A percentile compares a stretch with the other conserved stretches of the same genome.
Evolutionary conservation across 2,113 vertebrate species (phyloP).

Genomic region (Ramphastos sulfuratus): DNA sequence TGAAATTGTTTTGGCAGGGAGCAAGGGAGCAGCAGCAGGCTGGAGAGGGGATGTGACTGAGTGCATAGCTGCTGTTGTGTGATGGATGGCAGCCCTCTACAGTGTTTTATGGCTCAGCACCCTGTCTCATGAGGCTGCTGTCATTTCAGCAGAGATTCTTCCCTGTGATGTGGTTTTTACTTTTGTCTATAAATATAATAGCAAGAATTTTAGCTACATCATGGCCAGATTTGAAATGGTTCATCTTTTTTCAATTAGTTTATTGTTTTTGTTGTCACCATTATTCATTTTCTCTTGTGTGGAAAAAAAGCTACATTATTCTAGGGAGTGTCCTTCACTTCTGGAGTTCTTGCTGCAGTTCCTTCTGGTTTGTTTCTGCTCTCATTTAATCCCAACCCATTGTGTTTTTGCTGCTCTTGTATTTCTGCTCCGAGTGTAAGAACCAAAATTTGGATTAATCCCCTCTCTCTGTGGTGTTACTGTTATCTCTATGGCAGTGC

Average conservation of each 20-base stretch:
- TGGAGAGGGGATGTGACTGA: constrained; percentile 8
- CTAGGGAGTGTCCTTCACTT: neutral
- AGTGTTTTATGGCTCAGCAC: constrained; percentile 24
- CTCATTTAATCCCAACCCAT: neutral
- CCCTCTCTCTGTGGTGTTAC: neutral
- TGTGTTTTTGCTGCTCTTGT: neutral
- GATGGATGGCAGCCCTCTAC: constrained; percentile 36
- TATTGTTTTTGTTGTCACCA: constrained; percentile 38
- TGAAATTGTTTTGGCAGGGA: neutral
- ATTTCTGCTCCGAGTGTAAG: neutral
- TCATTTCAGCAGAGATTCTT: constrained; percentile 65
- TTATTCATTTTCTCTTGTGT: constrained; percentile 35
- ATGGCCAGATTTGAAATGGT: constrained; percentile 22
- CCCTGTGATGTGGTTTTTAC: constrained; percentile 64
- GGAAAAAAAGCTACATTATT: neutral
- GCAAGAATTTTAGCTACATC: constrained; percentile 35
- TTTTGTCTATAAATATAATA: constrained; percentile 69
- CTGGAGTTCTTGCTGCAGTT: neutral
- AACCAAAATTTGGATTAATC: neutral
- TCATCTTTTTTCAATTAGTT: constrained; percentile 65
- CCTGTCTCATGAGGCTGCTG: constrained; percentile 59
- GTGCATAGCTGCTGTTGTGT: neutral
- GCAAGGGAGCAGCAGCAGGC: neutral
- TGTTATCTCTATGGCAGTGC: neutral
- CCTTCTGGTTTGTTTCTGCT: neutral